Base-by-base conservation (phyloP, 1,140 invertebrate genomes). In the Phymorhynchus buccinoides region DNA sequence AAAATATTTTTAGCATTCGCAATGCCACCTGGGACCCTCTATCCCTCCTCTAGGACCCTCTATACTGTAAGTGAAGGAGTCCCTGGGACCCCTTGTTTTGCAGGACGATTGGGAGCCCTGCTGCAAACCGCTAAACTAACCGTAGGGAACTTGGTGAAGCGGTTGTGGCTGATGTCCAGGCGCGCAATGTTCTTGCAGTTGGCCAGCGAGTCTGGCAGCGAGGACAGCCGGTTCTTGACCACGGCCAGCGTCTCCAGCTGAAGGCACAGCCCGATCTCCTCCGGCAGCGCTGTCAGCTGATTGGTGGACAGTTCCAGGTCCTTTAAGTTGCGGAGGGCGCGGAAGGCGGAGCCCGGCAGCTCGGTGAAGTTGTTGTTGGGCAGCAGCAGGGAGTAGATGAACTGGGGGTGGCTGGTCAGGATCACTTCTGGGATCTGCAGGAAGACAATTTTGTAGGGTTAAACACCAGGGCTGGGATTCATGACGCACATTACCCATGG, bases 131-230 rank as follows among this genome's bases (percentile, higher is more conserved):
- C n/a, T n/a, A n/a, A n/a, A 32, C 79, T 80, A 16, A 68, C 80
- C 56, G 56, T 30, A 42, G 81, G 81, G 32, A 83, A 73, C 41
- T 83, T 83, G 39, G 83, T 78, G 75, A 92, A 89, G 68, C 85
- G 48, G 82, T 91, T 91, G 37, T 85, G 82, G 27, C 87, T 87
- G n/a, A 91, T 87, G 56, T 91, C 88, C 32, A 92, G 68, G 12
- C 84, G 77, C 4, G 32, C 22, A 30, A 91, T 44, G 32, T 85
- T 30, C 52, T 85, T 83, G 48, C 89, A 88, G 42, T 87, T 68
- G 6, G 75, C 80, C 42, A 92, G 68, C 16, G 85, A 84, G 30
- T 87, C 82, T 0, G 91, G 91, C 32, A 92, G 79, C 14, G 80
- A 75, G 6, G 73, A 71, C 41, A 92, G 39, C 32, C 88, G 87